Evolutionary conservation across 2,113 vertebrate species (phyloP).

Genomic region (Argyrosomus japonicus): DNA sequence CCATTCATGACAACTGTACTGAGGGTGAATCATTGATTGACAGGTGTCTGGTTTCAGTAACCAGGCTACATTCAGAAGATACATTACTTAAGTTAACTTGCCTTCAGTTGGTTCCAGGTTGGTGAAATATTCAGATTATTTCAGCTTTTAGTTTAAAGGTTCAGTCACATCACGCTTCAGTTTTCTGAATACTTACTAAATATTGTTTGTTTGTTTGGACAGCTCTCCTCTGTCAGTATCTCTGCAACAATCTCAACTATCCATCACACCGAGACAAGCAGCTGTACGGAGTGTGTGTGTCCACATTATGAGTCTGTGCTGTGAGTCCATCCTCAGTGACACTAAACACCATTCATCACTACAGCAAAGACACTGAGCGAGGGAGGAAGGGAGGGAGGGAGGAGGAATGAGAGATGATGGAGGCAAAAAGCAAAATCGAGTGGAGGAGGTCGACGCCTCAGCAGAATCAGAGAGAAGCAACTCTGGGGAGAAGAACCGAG

Average conservation of each 20-base stretch:
- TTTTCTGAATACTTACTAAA: no score
- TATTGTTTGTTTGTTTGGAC: background rate
- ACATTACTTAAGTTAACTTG: no score
- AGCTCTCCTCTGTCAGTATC: constrained; percentile 41
- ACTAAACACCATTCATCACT: constrained; percentile 57
- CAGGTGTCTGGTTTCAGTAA: no score
- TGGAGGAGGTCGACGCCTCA: constrained; percentile 1
- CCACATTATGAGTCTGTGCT: constrained; percentile 3
- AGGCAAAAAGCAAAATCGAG: background rate
- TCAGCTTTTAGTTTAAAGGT: no score
- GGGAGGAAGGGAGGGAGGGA: background rate
- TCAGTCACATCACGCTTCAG: no score
- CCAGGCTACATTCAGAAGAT: no score
- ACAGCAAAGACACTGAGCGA: constrained; percentile 30
- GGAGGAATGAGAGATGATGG: constrained; percentile 8
- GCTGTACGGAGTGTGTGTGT: constrained; percentile 9
- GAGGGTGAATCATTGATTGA: no score
- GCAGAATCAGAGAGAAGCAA: constrained; percentile 11
- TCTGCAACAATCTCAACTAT: constrained; percentile 29
- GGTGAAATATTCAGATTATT: no score
- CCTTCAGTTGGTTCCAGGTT: no score
- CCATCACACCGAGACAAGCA: constrained; percentile 32
- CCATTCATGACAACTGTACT: no score
- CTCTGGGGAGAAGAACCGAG: constrained; percentile 8
- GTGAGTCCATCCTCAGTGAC: constrained; percentile 41